phyloP scores from a whole-genome alignment of 1,140 invertebrate genomes.

The Drosophila nikananu region DNA sequence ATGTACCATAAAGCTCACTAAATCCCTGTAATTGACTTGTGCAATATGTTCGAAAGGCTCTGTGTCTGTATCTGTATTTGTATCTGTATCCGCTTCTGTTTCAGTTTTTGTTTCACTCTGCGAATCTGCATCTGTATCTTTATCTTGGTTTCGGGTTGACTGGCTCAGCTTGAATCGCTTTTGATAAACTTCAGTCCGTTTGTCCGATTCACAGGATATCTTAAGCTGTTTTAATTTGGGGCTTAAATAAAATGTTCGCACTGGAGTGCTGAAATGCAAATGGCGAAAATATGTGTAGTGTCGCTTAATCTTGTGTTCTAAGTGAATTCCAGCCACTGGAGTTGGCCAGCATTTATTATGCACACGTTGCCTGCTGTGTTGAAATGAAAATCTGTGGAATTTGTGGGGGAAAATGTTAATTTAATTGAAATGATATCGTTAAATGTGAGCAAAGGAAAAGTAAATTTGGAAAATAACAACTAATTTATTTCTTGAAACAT shows the following conservation, averaged over 20 bases:
- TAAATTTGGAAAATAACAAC: neutral
- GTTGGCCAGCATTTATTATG: neutral
- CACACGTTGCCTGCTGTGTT: neutral
- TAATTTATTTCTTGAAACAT: neutral
- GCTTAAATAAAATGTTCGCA: constrained; percentile 41
- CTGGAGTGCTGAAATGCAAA: constrained; percentile 22
- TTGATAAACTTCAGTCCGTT: constrained; percentile 32
- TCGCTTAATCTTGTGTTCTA: constrained; percentile 17
- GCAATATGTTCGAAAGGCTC: constrained; percentile 57
- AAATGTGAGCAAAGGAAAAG: neutral
- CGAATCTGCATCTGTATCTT: constrained; percentile 34
- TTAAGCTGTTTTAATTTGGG: constrained; percentile 43
- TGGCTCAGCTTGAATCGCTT: constrained; percentile 41
- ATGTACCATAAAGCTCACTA: constrained; percentile 57
- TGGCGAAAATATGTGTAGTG: constrained; percentile 5
- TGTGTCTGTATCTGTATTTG: constrained; percentile 6
- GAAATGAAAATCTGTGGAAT: neutral
- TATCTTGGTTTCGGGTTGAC: constrained; percentile 35
- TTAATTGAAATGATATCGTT: neutral
- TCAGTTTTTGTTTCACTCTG: constrained; percentile 32
- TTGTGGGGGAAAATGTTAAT: neutral
- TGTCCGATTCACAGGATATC: constrained; percentile 11
- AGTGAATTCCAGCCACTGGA: neutral
- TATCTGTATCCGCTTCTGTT: constrained; percentile 21
- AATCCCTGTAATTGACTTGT: constrained; percentile 79